phyloP scores from a whole-genome alignment of 1,140 invertebrate genomes.

The Formica exsecta region DNA sequence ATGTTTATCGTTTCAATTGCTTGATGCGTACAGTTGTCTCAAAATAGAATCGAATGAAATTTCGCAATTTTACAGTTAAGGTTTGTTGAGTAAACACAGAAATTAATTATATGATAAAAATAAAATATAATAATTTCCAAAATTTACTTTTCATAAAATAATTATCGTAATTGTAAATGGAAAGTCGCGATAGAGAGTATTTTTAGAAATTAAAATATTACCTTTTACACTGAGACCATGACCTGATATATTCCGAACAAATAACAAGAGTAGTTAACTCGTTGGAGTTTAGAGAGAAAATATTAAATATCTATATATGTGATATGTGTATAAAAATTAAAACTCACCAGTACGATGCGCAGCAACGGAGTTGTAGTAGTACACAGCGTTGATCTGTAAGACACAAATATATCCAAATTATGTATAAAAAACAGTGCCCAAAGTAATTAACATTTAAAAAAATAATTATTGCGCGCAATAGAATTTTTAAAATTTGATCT shows the following conservation, averaged over 20 bases:
- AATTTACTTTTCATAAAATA: background rate
- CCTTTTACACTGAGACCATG: background rate
- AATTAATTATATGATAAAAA: background rate
- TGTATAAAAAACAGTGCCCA: too few relatives aligned
- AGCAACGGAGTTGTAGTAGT: too few relatives aligned
- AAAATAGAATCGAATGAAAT: constrained; percentile 16
- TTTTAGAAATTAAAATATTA: constrained; percentile 10
- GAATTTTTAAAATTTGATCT: too few relatives aligned
- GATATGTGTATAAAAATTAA: too few relatives aligned
- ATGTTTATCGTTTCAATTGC: constrained; percentile 15
- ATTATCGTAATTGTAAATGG: background rate
- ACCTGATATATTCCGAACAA: background rate
- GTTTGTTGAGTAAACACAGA: background rate
- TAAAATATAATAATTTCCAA: background rate
- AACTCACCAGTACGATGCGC: too few relatives aligned
- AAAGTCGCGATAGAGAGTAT: background rate
- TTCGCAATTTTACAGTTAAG: background rate
- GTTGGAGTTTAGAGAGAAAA: too few relatives aligned
- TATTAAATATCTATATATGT: too few relatives aligned
- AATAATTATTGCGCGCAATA: too few relatives aligned
- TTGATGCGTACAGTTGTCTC: background rate
- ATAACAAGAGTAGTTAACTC: constrained; percentile 4
- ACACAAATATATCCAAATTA: too few relatives aligned
- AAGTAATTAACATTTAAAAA: too few relatives aligned
- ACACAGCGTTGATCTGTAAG: too few relatives aligned